Percentiles rank a stretch among this genome's conserved stretches.
phyloP scores from a whole-genome alignment of 2,113 vertebrate species.

The Excalfactoria chinensis region DNA sequence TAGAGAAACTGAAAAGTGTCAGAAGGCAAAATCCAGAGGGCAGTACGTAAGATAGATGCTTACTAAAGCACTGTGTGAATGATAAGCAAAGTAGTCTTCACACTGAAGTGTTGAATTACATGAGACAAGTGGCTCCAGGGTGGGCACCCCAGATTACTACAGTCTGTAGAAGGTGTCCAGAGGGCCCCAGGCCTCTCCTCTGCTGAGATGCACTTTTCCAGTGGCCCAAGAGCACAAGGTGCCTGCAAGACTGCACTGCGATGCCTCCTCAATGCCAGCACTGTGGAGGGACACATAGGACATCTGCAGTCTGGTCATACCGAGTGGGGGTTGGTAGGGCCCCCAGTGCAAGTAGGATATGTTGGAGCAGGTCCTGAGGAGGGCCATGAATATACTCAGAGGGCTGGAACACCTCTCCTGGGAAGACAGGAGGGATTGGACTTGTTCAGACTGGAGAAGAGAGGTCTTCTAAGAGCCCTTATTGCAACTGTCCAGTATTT shows the following conservation, averaged over 20 bases:
- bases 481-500: not conserved
- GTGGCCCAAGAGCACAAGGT: not conserved
- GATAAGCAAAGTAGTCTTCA: not conserved
- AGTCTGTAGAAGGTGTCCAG: not conserved
- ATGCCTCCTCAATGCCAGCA: not conserved
- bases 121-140: accelerated
- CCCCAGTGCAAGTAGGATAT: too few relatives aligned
- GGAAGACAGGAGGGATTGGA: too few relatives aligned
- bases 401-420: too few relatives aligned
- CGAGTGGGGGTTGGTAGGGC: not conserved
- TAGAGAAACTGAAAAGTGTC: not conserved
- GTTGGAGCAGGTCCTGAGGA: too few relatives aligned
- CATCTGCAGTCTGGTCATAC: accelerated
- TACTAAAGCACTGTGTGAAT: not conserved
- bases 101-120: not conserved
- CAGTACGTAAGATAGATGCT: not conserved
- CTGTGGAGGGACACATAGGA: accelerated
- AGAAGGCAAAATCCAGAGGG: constrained; percentile 45
- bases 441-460: not conserved
- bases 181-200: not conserved
- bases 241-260: not conserved
- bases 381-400: too few relatives aligned
- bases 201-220: not conserved
- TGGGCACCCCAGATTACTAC: not conserved
- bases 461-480: not conserved